Base-by-base conservation (phyloP, 2,888 invertebrate genomes). In the Machimus rusticus region DNA sequence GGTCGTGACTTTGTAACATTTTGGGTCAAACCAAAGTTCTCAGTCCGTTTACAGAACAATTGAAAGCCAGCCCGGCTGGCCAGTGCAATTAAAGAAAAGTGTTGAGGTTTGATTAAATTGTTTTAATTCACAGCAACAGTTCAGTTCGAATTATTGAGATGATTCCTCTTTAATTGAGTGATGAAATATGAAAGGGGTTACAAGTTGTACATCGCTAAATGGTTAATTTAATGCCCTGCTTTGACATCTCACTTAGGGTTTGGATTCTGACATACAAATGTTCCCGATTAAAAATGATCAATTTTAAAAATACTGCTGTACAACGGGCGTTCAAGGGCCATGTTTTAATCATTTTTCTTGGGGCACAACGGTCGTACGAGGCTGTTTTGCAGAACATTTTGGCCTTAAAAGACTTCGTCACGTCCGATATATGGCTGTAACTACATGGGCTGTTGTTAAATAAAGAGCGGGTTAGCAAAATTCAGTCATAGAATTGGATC, bases 1-100 rank as follows among this genome's bases (percentile, higher is more conserved):
- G 88, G 88, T 88, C 88, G 51, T 74, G 88, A 88, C 88, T 74
- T 85, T 84, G 39, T 85, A 87, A 88, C 88, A 88, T 87, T 88
- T 84, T 84, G 87, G 88, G 87, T 88, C 88, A 87, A 85, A 57
- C 57, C 57, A 57, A 23, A 23, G 57, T 57, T 57, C 57, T n/a
- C 84, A 79, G 57, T 14, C 57, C 31, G 74, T 74, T 76, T 31
- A 31, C 28, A 37, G 76, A 76, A 76, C 76, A 76, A 76, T 76
- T 31, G 34, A n/a, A 12, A 12, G 9, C 12, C 9, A n/a, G 1
- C 0, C 76, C 6, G 31, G 76, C n/a, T 12, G 31, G 82, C 12
- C 37, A 12, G 57, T 19, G 82, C 23, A 34, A 82, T 55, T 57
- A 31, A 82, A 81, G 55, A 16, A 81, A 82, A 34, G 57, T 57